These are phyloP conservation scores for Philopedon plagiatum DNA, from an alignment of 2,888 invertebrate genomes.

Conservation along the genomic window DNA sequence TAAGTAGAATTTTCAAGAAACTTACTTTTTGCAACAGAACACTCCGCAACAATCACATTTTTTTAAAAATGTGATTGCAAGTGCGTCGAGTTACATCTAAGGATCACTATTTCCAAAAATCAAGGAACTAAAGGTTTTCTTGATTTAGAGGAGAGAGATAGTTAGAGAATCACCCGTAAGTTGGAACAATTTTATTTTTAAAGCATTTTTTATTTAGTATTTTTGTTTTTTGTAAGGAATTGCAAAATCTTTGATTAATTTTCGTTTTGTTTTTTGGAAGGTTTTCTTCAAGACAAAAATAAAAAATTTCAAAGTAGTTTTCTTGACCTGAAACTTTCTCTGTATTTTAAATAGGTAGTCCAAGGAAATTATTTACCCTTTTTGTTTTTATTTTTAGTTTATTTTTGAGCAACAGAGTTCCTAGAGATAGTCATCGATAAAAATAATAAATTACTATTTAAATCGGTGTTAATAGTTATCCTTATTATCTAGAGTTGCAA, in stretches of 20 bases:
- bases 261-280: conserved; percentile 20
- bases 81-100: conserved; percentile 35
- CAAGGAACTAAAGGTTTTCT: conserved; percentile 49
- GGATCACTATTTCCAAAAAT: conserved; percentile 40
- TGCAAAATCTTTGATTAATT: conserved; percentile 21
- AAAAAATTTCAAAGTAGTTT: conserved; percentile 43
- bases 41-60: conserved; percentile 19
- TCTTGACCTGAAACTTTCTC: conserved; percentile 26
- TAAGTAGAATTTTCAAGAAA: conserved; percentile 37
- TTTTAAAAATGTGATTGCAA: conserved; percentile 21
- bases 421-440: not conserved
- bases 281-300: conserved; percentile 24
- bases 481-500: too few species aligned
- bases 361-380: conserved; percentile 2
- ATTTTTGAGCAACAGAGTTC: conserved; percentile 17
- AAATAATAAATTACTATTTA: too few species aligned
- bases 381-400: conserved; percentile 24
- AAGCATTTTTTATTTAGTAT: conserved; percentile 41
- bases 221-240: conserved; percentile 1
- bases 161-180: conserved; percentile 47
- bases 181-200: conserved; percentile 40
- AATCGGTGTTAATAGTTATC: too few species aligned
- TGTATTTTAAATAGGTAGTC: conserved; percentile 47
- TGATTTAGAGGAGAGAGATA: conserved; percentile 37
- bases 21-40: conserved; percentile 22